These are phyloP conservation scores for Leptopilina myrica DNA, from an alignment of 2,888 invertebrate genomes.

Conservation along the genomic window DNA sequence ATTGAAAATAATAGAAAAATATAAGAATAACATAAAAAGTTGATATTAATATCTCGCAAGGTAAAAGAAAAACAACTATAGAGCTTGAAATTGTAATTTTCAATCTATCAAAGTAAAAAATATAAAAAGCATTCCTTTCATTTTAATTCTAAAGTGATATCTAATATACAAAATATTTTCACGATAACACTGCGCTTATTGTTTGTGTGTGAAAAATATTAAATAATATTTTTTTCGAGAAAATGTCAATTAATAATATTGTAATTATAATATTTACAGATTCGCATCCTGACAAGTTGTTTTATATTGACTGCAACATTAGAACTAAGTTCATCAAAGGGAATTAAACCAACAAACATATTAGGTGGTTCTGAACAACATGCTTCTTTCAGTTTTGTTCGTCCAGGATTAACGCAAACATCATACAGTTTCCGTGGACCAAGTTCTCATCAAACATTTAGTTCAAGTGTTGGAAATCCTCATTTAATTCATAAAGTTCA, in stretches of 20 bases:
- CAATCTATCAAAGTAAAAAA: too few relatives aligned
- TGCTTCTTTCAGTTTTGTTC: slow-evolving; percentile 71
- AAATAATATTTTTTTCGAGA: too few relatives aligned
- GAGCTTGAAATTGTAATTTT: too few relatives aligned
- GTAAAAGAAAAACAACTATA: too few relatives aligned
- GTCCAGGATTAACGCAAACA: slow-evolving; percentile 72
- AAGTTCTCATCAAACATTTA: slow-evolving; percentile 71
- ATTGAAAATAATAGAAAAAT: neutral
- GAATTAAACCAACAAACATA: slow-evolving; percentile 66
- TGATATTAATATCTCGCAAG: neutral
- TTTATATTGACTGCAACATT: slow-evolving; percentile 47
- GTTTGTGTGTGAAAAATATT: too few relatives aligned
- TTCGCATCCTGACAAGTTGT: slow-evolving; percentile 50
- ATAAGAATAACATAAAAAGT: neutral
- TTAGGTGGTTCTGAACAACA: slow-evolving; percentile 70
- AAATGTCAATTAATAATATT: neutral
- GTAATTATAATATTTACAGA: slow-evolving; percentile 55
- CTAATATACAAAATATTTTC: too few relatives aligned
- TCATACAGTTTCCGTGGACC: slow-evolving; percentile 71
- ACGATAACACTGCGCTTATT: too few relatives aligned
- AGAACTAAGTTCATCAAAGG: slow-evolving; percentile 59
- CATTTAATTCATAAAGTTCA: slow-evolving; percentile 66
- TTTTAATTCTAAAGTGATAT: too few relatives aligned
- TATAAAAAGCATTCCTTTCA: too few relatives aligned
- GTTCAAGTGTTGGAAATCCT: slow-evolving; percentile 70